A percentile compares a stretch with the other conserved stretches of the same genome.
These are phyloP conservation scores for Paracanthobrama guichenoti DNA, from an alignment of 2,113 vertebrate genomes.

Conservation along the genomic window DNA sequence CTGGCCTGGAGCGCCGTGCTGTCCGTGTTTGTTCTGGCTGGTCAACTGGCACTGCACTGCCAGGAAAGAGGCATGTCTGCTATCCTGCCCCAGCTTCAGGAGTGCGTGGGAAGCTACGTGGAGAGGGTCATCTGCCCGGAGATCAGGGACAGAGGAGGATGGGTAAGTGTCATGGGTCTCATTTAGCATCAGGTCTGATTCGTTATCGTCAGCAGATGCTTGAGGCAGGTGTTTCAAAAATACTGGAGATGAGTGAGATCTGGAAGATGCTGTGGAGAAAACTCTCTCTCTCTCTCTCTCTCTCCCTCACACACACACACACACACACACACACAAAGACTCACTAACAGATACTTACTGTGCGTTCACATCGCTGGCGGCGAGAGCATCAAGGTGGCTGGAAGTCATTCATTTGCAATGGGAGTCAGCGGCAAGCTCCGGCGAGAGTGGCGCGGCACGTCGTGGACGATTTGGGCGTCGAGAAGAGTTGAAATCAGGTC, in stretches of 20 bases:
- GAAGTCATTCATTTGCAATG: too few species aligned
- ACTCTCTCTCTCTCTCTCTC: too few species aligned
- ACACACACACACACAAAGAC: too few species aligned
- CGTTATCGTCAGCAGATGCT: neutral
- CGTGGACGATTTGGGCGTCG: too few species aligned
- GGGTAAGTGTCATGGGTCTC: conserved; percentile 65
- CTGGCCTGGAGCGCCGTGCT: conserved; percentile 75
- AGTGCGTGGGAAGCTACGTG: conserved; percentile 73
- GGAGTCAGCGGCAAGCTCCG: too few species aligned
- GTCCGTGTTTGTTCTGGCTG: conserved; percentile 76
- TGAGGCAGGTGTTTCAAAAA: neutral
- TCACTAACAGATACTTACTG: too few species aligned
- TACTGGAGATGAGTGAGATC: neutral
- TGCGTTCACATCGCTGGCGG: too few species aligned
- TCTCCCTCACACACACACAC: too few species aligned
- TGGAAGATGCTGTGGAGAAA: neutral
- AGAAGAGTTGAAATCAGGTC: too few species aligned
- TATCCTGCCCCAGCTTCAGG: conserved; percentile 68
- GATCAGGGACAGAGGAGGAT: conserved; percentile 74
- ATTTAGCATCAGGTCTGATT: neutral
- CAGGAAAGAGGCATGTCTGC: conserved; percentile 67
- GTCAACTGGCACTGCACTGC: conserved; percentile 78
- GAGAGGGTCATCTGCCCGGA: conserved; percentile 75
- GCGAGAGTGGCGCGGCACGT: too few species aligned
- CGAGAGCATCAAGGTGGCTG: too few species aligned